A percentile compares a stretch with the other conserved stretches of the same genome.
Evolutionary conservation across 2,113 vertebrate genomes (phyloP).

Genomic region (Callithrix jacchus): DNA sequence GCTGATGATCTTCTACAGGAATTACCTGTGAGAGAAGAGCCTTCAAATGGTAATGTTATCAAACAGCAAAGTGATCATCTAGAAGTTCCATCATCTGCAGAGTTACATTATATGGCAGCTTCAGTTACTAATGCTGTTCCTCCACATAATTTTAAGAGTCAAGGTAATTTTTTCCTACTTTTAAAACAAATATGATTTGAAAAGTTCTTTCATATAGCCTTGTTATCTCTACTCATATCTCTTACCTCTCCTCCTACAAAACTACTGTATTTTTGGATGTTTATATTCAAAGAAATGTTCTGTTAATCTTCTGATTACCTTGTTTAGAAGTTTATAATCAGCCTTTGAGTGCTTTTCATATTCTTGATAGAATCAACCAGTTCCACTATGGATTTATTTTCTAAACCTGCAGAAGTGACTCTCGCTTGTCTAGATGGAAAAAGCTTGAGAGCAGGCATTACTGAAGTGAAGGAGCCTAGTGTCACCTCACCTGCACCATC

Average conservation of each 20-base stretch:
- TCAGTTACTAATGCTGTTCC: slow-evolving; percentile 76
- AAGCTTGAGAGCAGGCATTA: background rate
- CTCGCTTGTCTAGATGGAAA: background rate
- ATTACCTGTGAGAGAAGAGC: slow-evolving; percentile 68
- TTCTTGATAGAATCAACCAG: slow-evolving; percentile 38
- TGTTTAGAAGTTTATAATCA: background rate
- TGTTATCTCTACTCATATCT: background rate
- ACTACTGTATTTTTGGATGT: background rate
- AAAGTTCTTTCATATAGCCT: background rate
- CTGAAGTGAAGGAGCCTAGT: background rate
- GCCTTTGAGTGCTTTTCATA: background rate
- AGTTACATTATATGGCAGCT: slow-evolving; percentile 83
- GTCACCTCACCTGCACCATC: background rate
- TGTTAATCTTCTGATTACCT: background rate
- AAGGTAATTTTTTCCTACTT: slow-evolving; percentile 73
- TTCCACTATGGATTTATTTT: background rate
- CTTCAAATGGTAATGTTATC: background rate
- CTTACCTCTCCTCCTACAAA: background rate
- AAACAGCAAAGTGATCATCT: background rate
- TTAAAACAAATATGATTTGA: slow-evolving; percentile 24
- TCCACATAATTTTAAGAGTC: background rate
- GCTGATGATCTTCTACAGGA: slow-evolving; percentile 78
- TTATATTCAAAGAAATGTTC: slow-evolving; percentile 3
- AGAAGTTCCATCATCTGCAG: slow-evolving; percentile 74
- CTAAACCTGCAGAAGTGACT: background rate